These are phyloP conservation scores for Nephrocerus scutellatus DNA, from an alignment of 2,888 invertebrate genomes.

Conservation along the genomic window DNA sequence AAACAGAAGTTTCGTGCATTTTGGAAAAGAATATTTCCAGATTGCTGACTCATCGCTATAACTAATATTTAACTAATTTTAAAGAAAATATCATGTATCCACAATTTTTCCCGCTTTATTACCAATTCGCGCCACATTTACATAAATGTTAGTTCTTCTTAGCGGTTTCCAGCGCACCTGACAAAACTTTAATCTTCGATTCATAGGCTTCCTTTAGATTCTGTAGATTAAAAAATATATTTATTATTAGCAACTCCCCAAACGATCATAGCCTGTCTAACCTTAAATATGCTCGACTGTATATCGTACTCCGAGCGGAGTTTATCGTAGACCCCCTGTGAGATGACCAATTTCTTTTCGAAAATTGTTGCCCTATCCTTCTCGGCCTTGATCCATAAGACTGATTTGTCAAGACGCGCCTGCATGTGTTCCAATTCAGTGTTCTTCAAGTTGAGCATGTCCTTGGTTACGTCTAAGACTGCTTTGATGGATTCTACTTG, in stretches of 20 bases:
- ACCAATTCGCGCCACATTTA: too few relatives aligned
- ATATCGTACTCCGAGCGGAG: constrained; percentile 71
- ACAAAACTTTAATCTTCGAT: constrained; percentile 51
- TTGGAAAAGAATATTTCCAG: too few relatives aligned
- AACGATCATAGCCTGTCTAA: constrained; percentile 22
- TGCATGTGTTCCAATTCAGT: constrained; percentile 71
- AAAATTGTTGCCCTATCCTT: constrained; percentile 63
- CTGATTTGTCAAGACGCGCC: constrained; percentile 56
- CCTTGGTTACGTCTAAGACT: constrained; percentile 74
- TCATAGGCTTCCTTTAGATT: constrained; percentile 62
- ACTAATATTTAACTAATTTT: too few relatives aligned
- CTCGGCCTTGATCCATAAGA: constrained; percentile 61
- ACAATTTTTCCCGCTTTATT: too few relatives aligned
- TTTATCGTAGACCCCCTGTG: constrained; percentile 66
- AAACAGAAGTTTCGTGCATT: too few relatives aligned
- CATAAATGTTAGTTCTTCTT: too few relatives aligned
- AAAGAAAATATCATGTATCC: too few relatives aligned
- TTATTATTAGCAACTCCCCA: too few relatives aligned
- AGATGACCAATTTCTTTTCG: constrained; percentile 63
- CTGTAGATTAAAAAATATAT: constrained; percentile 37
- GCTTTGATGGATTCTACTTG: constrained; percentile 74
- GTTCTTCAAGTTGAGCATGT: constrained; percentile 69
- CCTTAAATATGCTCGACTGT: constrained; percentile 66
- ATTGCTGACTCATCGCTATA: too few relatives aligned
- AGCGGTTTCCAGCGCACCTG: constrained; percentile 27